Percentiles rank a stretch among this genome's conserved stretches.
phyloP scores from a whole-genome alignment of 2,797 vertebrate species.

The Pipistrellus pipistrellus region DNA sequence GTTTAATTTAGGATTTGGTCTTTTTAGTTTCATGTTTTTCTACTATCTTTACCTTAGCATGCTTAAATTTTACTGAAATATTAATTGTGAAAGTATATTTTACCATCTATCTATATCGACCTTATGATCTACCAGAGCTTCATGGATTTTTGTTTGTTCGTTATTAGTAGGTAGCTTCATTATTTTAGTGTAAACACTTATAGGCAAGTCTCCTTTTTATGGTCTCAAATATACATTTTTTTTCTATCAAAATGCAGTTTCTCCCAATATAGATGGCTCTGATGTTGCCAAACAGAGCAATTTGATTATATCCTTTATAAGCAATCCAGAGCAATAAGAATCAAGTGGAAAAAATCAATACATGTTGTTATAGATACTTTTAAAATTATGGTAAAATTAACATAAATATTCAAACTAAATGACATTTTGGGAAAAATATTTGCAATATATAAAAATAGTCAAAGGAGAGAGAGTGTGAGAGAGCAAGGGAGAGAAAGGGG shows the following conservation, averaged over 20 bases:
- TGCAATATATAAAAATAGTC: neutral
- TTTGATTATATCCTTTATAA: conserved; percentile 16
- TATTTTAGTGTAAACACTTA: conserved; percentile 32
- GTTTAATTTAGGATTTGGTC: conserved; percentile 28
- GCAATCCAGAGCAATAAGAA: neutral
- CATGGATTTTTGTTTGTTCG: neutral
- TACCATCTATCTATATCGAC: neutral
- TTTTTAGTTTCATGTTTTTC: conserved; percentile 37
- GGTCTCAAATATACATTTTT: neutral
- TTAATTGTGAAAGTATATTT: neutral
- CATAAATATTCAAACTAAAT: conserved; percentile 17
- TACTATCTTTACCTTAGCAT: conserved; percentile 1
- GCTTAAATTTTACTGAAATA: conserved; percentile 31
- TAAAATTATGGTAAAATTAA: conserved; percentile 55
- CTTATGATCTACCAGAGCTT: conserved; percentile 16
- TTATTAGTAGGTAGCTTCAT: conserved; percentile 37
- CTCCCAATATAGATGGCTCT: neutral
- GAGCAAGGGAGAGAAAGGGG: no score
- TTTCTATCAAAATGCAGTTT: conserved; percentile 16
- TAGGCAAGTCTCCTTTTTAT: neutral
- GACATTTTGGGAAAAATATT: neutral
- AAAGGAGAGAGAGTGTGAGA: neutral
- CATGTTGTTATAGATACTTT: neutral
- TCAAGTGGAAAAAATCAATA: neutral
- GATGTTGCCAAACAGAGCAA: neutral